Evolutionary conservation across 2,113 vertebrate genomes (phyloP).

Genomic region (Pterocles gutturalis): DNA sequence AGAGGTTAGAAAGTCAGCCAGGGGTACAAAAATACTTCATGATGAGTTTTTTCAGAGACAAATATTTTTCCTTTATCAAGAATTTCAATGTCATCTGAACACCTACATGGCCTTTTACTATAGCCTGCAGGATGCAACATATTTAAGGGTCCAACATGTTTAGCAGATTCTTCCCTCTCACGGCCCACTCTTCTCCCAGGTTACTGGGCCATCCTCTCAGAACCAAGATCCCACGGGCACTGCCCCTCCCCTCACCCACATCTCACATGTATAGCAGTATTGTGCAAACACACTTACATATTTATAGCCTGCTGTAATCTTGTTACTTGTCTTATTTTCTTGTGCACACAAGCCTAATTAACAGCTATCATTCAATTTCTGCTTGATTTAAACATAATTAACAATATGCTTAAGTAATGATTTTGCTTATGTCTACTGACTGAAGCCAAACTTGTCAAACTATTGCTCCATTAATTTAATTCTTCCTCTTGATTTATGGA

Average conservation of each 20-base stretch:
- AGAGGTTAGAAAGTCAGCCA: background rate
- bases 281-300: background rate
- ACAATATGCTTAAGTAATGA: conserved; percentile 42
- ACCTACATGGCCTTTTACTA: background rate
- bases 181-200: background rate
- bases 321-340: conserved; percentile 4
- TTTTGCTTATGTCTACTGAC: conserved; percentile 55
- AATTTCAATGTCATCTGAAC: background rate
- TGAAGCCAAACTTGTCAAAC: conserved; percentile 52
- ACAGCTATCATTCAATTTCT: conserved; percentile 62
- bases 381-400: conserved; percentile 70
- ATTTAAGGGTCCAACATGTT: background rate
- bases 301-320: background rate
- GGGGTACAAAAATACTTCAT: background rate
- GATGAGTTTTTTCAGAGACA: background rate
- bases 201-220: background rate
- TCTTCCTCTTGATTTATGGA: conserved; percentile 50
- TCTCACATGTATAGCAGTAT: background rate
- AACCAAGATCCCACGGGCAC: accelerated
- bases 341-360: conserved; percentile 52
- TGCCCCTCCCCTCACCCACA: background rate
- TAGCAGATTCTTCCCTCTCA: background rate
- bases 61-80: background rate
- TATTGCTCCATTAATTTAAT: conserved; percentile 68
- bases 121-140: background rate